phyloP scores from a whole-genome alignment of 2,888 invertebrate genomes.

The Tromatobia lineatoria region DNA sequence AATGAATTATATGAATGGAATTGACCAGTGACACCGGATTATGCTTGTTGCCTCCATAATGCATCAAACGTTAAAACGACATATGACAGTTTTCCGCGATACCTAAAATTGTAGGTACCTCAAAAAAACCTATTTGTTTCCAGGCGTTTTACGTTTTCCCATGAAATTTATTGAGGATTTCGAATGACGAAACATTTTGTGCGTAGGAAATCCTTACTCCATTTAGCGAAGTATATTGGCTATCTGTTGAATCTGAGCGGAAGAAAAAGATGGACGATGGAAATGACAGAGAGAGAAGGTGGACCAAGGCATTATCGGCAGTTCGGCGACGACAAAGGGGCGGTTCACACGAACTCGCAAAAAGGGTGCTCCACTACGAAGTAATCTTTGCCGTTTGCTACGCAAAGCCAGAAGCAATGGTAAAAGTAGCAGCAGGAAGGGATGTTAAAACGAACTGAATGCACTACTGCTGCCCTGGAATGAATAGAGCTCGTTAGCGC shows the following conservation, averaged over 20 bases:
- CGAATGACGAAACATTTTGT: background rate
- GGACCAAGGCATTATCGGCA: constrained; percentile 28
- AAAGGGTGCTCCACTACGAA: constrained; percentile 20
- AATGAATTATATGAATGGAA: too few relatives aligned
- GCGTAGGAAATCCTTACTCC: background rate
- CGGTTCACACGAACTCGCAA: constrained; percentile 50
- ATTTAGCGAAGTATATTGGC: background rate
- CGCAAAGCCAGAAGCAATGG: constrained; percentile 59
- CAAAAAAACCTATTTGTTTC: too few relatives aligned
- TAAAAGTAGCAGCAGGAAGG: constrained; percentile 45
- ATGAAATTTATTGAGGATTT: background rate
- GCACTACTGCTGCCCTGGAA: constrained; percentile 59
- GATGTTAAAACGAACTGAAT: constrained; percentile 66
- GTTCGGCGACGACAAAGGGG: constrained; percentile 34
- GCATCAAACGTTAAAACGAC: too few relatives aligned
- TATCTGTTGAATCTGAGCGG: constrained; percentile 6
- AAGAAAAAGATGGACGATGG: background rate
- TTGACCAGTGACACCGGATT: too few relatives aligned
- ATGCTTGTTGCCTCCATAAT: too few relatives aligned
- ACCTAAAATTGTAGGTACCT: too few relatives aligned
- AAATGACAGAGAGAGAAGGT: background rate
- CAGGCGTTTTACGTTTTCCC: too few relatives aligned
- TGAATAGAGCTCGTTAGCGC: constrained; percentile 79
- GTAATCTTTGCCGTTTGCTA: constrained; percentile 58
- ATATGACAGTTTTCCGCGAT: too few relatives aligned